Base-by-base conservation (phyloP, 2,888 invertebrate genomes). In the Campoplex nolae region DNA sequence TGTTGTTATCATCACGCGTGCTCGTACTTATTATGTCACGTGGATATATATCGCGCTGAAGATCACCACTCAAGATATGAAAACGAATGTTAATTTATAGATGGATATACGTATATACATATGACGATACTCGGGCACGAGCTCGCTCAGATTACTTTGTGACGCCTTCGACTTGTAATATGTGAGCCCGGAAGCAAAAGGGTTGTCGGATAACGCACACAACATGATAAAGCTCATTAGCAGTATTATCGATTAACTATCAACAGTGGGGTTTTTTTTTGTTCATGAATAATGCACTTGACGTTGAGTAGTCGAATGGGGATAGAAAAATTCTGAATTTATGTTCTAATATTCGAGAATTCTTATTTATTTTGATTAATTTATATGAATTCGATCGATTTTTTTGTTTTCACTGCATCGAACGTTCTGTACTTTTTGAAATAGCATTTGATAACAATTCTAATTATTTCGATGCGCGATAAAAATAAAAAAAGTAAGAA, bases 141-240 rank as follows among this genome's bases (percentile, higher is more conserved):
- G 84, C 56, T 56, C 28, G 82, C 42, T 67, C 62, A 35, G 84
- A 87, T 87, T 87, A 78, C 85, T 71, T 77, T 83, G 85, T 86
- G 85, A 84, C 85, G 83, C 88, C 87, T 78, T 70, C 76, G 71
- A 67, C 80, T 78, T 16, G 68, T 67, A 38, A 80, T 70, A 81
- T 77, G 88, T 77, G 88, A 76, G 76, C 58, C 80, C 71, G 85
- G 83, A 81, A 83, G 83, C 77, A 23, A 73, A 73, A 70, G 80
- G 83, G 45, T 85, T 85, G 85, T 83, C 71, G 67, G 83, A 80
- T 83, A 75, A 70, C 81, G 83, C 83, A 45, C 62, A 54, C 78
- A 78, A 70, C 48, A 75, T 75, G 84, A 87, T 82, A 82, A 84
- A 77, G 62, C 87, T 87, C 84, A 82, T 87, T 87, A 87, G 84